phyloP scores from a whole-genome alignment of 2,888 invertebrate genomes.

The Stratiomys singularior region DNA sequence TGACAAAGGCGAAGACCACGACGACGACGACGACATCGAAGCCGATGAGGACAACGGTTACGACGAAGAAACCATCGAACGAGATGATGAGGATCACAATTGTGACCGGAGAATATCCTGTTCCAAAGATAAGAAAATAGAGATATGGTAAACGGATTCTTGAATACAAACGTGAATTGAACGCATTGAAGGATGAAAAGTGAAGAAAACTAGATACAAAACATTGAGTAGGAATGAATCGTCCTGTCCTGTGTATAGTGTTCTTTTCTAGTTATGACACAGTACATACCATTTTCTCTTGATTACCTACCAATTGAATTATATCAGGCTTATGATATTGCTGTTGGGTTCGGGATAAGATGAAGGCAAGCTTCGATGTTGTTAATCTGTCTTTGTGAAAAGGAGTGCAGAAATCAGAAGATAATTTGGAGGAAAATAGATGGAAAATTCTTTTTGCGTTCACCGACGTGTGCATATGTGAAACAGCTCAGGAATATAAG shows the following conservation, averaged over 20 bases:
- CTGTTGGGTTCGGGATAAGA: not conserved
- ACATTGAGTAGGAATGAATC: too few species aligned
- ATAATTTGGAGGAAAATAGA: not conserved
- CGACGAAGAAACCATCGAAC: not conserved
- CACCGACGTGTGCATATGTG: too few species aligned
- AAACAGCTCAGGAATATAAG: too few species aligned
- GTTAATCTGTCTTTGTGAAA: not conserved
- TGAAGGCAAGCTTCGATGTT: too few species aligned
- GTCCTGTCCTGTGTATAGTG: too few species aligned
- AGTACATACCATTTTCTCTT: not conserved
- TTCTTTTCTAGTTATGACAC: not conserved
- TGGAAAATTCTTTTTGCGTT: not conserved
- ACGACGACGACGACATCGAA: not conserved
- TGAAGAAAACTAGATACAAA: not conserved
- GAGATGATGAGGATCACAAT: constrained; percentile 6
- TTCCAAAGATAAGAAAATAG: not conserved
- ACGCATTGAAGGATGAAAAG: not conserved
- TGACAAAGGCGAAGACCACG: too few species aligned
- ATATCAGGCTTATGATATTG: not conserved
- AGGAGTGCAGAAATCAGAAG: not conserved
- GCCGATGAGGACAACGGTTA: not conserved
- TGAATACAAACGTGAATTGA: not conserved
- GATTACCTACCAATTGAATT: constrained; percentile 8
- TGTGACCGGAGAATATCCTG: not conserved
- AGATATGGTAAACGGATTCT: not conserved